phyloP scores from a whole-genome alignment of 2,113 vertebrate species.

The Pomatostomus ruficeps region DNA sequence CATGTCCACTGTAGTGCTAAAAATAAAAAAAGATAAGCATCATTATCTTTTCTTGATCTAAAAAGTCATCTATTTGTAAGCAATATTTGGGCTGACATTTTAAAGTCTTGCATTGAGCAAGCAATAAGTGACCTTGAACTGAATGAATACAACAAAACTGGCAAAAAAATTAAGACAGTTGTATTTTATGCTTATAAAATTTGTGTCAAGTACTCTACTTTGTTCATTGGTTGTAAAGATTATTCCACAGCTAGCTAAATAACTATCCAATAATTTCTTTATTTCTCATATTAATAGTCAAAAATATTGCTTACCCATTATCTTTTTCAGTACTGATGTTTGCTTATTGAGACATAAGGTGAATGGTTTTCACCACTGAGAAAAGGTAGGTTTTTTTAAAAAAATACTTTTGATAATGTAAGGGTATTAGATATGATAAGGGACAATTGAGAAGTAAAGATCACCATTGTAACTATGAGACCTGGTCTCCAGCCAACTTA shows the following conservation, averaged over 20 bases:
- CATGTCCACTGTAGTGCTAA: neutral
- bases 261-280: neutral
- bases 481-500: neutral
- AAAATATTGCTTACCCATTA: neutral
- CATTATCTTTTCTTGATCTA: neutral
- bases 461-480: neutral
- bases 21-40: neutral
- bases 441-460: neutral
- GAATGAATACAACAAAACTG: neutral
- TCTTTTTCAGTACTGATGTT: neutral
- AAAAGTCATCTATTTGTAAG: neutral
- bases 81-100: neutral
- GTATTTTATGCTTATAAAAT: neutral
- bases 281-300: neutral
- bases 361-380: neutral
- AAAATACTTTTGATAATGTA: neutral
- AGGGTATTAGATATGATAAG: neutral
- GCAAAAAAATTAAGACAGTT: neutral
- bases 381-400: neutral
- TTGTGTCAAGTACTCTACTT: neutral
- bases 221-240: neutral
- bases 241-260: neutral
- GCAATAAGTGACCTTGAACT: neutral
- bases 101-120: neutral
- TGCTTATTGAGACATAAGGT: neutral